Evolutionary conservation across 1,140 invertebrate species (phyloP), one percentile per base, ranked within the genome.

Genomic region (Drosophila burlai): DNA sequence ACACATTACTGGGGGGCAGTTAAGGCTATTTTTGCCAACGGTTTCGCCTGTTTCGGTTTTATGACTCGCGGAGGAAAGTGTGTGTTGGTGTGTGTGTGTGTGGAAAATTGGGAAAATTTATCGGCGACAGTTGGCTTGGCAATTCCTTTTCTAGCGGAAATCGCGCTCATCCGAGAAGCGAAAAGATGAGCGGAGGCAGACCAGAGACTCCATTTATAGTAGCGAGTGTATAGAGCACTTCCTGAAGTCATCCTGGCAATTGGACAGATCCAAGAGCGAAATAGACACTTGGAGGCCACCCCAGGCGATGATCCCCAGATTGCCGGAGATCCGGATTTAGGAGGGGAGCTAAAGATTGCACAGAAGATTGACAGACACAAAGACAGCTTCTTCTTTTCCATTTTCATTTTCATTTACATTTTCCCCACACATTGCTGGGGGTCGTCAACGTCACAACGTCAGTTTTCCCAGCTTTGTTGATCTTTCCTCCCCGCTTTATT

Each of bases 81-180:
- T 26, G 11, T 52, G 52, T 24, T 24, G 24, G 2, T 24, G 24
- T 3, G 0, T 5, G 31, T 54, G 50, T 13, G 26, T 18, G 29
- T 15, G 31, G 50, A 54, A 38, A 36, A 66, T 60, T 38, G 42
- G 34, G 40, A 16, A 80, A 89, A 89, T 89, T 89, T 89, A 90
- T 89, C 75, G 85, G 81, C 85, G 82, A 89, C 85, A 89, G 85
- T 89, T 89, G 84, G 40, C 67, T 89, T 89, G 84, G 40, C 67
- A 71, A 71, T 71, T 71, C 49, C 64, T 61, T 60, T 50, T 63
- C 81, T 58, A 63, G 76, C 84, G 81, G 85, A 90, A 89, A 82
- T 90, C 72, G 85, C 69, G 85, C 78, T 85, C 69, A 84, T 80
- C 74, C 84, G 78, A 64, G 4, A 11, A 36, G 34, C 34, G 11